phyloP scores from a whole-genome alignment of 2,113 vertebrate genomes.

The Oncorhynchus clarkii region DNA sequence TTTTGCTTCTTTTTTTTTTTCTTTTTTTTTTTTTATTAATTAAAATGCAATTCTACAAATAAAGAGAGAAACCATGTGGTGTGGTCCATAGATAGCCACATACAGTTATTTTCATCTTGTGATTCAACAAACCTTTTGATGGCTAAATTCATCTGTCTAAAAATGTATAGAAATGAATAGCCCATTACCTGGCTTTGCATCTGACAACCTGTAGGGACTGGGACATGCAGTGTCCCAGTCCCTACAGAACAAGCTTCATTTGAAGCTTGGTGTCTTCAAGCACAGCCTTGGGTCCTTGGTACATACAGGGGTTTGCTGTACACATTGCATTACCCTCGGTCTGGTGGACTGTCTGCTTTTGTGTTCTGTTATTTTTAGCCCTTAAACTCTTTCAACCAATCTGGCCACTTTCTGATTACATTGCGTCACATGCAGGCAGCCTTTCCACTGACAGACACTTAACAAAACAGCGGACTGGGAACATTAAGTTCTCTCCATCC shows the following conservation, averaged over 20 bases:
- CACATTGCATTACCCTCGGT: constrained; percentile 14
- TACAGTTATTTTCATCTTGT: not conserved
- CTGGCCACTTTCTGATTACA: constrained; percentile 17
- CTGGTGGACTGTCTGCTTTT: constrained; percentile 51
- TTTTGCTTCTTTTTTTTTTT: constrained; percentile 47
- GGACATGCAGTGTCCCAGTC: not conserved
- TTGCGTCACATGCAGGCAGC: not conserved
- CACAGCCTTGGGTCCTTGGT: constrained; percentile 19
- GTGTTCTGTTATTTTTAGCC: constrained; percentile 3
- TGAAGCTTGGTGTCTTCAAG: constrained; percentile 20
- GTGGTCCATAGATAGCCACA: not conserved
- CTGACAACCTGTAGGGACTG: not conserved
- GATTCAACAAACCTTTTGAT: not conserved
- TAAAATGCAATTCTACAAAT: constrained; percentile 71
- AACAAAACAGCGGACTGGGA: constrained; percentile 12
- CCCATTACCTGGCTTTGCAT: too few species aligned
- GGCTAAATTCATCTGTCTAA: not conserved
- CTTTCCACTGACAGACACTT: constrained; percentile 15
- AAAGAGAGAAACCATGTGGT: constrained; percentile 32
- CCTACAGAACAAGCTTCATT: constrained; percentile 1
- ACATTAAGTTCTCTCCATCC: not conserved
- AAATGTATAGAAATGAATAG: not conserved
- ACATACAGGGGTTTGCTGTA: constrained; percentile 29
- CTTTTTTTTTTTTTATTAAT: constrained; percentile 69
- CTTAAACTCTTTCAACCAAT: constrained; percentile 17